Conservation (phyloP, 2,113 vertebrate genomes). For the Centropus bengalensis region DNA sequence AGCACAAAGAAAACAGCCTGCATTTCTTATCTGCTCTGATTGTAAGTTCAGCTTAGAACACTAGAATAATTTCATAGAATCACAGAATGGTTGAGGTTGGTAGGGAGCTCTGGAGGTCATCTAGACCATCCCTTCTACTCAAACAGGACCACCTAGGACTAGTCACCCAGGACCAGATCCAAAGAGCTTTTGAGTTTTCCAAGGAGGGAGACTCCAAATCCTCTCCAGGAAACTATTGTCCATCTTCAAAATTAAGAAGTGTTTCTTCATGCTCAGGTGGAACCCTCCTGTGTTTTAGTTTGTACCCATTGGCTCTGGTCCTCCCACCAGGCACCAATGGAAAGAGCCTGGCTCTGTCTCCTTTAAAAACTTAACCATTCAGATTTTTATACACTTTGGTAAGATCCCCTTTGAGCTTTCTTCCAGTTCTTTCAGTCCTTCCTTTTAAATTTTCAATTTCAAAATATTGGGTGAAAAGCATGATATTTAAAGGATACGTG, state of each 20-base stretch:
- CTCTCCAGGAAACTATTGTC: neutral
- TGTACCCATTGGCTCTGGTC: neutral
- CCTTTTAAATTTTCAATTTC: neutral
- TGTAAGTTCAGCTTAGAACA: neutral
- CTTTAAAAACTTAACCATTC: neutral
- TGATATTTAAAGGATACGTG: neutral
- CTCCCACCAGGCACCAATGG: neutral
- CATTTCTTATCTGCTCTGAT: neutral
- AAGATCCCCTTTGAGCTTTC: neutral
- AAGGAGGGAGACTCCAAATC: neutral
- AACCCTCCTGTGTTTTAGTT: neutral
- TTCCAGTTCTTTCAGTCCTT: neutral
- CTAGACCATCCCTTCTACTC: neutral
- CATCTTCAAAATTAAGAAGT: neutral
- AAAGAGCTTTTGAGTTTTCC: neutral
- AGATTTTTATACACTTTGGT: neutral
- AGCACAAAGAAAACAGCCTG: neutral
- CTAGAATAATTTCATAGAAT: neutral
- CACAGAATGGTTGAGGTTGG: neutral
- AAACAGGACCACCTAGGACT: neutral
- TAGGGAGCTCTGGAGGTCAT: neutral
- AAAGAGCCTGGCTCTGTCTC: neutral
- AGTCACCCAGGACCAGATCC: neutral
- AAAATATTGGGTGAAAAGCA: neutral
- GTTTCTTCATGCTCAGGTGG: neutral